Conservation (phyloP, 2,113 vertebrate genomes). For the Spea multiplicata region DNA sequence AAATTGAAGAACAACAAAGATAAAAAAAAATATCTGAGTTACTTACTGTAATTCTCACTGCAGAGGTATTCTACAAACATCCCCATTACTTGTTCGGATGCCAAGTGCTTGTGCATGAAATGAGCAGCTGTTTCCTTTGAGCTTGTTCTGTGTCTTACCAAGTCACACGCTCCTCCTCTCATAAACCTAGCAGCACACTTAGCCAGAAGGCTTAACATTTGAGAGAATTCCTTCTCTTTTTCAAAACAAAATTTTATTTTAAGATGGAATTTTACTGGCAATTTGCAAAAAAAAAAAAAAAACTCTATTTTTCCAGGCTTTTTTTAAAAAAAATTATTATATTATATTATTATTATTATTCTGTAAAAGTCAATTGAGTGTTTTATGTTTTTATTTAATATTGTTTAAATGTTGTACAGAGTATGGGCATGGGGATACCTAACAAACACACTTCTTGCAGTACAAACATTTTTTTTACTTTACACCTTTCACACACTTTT, state of each 20-base stretch:
- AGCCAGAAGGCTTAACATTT: constrained; percentile 71
- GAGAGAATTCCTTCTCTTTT: constrained; percentile 49
- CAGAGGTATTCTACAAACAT: constrained; percentile 63
- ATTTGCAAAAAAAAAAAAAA: not conserved
- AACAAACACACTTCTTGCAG: too few species aligned
- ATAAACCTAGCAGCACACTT: constrained; percentile 57
- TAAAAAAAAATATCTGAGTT: constrained; percentile 53
- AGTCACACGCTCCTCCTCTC: constrained; percentile 77
- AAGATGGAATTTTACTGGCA: not conserved
- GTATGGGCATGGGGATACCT: too few species aligned
- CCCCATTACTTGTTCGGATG: constrained; percentile 67
- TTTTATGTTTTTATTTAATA: too few species aligned
- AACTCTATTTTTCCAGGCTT: not conserved
- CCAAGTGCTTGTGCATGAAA: constrained; percentile 66
- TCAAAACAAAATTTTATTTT: not conserved
- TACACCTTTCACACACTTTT: too few species aligned
- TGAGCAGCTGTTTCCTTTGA: constrained; percentile 75
- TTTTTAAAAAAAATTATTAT: too few species aligned
- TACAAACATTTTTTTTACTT: too few species aligned
- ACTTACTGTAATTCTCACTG: constrained; percentile 67
- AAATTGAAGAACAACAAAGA: constrained; percentile 31
- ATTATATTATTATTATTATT: too few species aligned
- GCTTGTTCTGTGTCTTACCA: constrained; percentile 64
- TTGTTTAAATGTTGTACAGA: not conserved
- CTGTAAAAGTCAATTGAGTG: too few species aligned